These are phyloP conservation scores for Andrena flavipes DNA, from an alignment of 2,888 invertebrate genomes.

Conservation along the genomic window DNA sequence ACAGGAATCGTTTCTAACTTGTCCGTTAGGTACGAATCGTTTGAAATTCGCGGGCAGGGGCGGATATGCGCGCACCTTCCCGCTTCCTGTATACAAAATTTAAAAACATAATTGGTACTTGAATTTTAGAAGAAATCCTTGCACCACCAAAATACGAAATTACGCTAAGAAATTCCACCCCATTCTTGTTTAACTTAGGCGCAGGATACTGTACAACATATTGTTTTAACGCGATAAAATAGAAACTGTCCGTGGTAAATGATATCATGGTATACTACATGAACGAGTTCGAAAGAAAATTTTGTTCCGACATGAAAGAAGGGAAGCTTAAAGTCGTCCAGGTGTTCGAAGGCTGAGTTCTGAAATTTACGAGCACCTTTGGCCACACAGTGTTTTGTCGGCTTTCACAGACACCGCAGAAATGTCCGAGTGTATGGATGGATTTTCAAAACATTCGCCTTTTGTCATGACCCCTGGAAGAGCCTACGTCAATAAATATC, in stretches of 20 bases:
- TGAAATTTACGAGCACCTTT: constrained; percentile 25
- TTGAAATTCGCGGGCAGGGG: neutral
- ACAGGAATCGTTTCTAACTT: constrained; percentile 2
- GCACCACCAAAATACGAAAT: neutral
- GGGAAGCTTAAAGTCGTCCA: constrained; percentile 30
- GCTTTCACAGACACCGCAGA: neutral
- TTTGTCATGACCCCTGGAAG: constrained; percentile 34
- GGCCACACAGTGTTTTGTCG: neutral
- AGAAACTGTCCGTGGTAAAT: constrained; percentile 1
- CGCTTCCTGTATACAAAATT: neutral
- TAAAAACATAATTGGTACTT: neutral
- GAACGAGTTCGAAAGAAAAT: constrained; percentile 9
- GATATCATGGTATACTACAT: constrained; percentile 11
- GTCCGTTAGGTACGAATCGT: constrained; percentile 3
- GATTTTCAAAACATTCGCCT: constrained; percentile 38
- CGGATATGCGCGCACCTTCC: neutral
- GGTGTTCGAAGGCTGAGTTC: constrained; percentile 28
- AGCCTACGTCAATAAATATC: constrained; percentile 59
- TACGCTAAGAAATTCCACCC: constrained; percentile 5
- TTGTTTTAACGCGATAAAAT: constrained; percentile 9
- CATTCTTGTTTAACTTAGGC: neutral
- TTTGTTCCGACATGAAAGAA: constrained; percentile 22
- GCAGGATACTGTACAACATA: neutral
- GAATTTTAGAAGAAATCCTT: neutral
- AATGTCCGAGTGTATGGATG: neutral